Base-by-base conservation (phyloP, 2,113 vertebrate genomes). In the Cyprichromis sp. region DNA sequence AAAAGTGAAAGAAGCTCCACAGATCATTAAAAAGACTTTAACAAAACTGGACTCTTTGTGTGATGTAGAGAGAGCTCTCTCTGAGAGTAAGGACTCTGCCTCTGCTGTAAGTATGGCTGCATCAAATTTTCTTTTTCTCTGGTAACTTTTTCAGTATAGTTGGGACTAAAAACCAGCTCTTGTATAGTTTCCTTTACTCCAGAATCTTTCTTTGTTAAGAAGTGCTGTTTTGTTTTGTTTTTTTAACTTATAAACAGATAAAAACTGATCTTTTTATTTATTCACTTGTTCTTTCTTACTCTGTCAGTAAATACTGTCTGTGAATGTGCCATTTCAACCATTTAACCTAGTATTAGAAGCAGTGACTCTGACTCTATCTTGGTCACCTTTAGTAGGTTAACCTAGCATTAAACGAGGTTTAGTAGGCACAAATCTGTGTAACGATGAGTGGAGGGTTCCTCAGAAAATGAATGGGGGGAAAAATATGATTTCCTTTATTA, bases 41-140 rank as follows among this genome's bases (percentile, higher is more conserved):
- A 86, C 95, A 3, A 98, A 97, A 82, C 93, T 97, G 38, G 98
- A 98, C 89, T 97, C 95, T 2, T 95, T 99, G 87, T 96, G 95
- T 26, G 98, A 99, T 34, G 95, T 99, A 61, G 98, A 98, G 87
- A 96, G 97, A 92, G 96, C 96, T 0, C 96, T 99, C 2, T 96
- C 88, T 1, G 98, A 99, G 73, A 99, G 98, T 96, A 98, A 96
- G 80, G 98, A 99, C 89, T 97, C 98, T 1, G 96, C 97, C 0
- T 96, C 97, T 5, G 98, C 98, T 76, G 98, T 99, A 94, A 1
- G 98, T 97, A 45, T 1, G 14, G 3, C 63, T 34, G 57, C 19
- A 19, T n/a, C 17, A 5, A 63, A 63, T 59, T 34, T 52, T 54
- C 19, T 80, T 12, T 16, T 42, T 52, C 21, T 13, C 42, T 29